Base-by-base conservation (phyloP, 2,113 vertebrate genomes). In the Trogon surrucura region DNA sequence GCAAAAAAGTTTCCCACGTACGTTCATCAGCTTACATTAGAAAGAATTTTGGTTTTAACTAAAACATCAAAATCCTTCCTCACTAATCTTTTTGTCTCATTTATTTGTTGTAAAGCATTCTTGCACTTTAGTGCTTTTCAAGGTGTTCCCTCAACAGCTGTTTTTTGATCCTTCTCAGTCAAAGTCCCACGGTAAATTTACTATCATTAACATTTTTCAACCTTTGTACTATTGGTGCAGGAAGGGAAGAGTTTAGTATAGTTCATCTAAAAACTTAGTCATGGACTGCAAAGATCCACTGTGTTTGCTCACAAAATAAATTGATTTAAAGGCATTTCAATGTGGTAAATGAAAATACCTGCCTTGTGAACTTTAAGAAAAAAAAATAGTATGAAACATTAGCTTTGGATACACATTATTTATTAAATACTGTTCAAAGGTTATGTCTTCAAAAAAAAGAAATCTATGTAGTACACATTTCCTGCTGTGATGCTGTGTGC, bases 351-450 rank as follows among this genome's bases (percentile, higher is more conserved):
- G 13, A 91, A 92, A 53, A 47, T 32, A 89, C 4, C 66, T 38
- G 25, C 53, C 23, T 73, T 58, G 45, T 79, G 64, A 92, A 62
- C 62, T 96, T 83, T 62, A 80, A 62, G 51, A 53, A 89, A 93
- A 80, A 80, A 90, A 26, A 21, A 54, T 0, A 11, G 56, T 53
- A 79, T 30, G 47, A 61, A 91, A 83, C 36, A 65, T 69, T n/a
- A 88, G 41, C 47, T 85, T 80, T 61, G 26, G 10, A 32, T 66
- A 72, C 36, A 72, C 36, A 89, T 91, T 82, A 95, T 82, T 95
- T 91, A 96, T 91, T 89, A 91, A 85, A 88, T 38, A 66, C 30
- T 72, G n/a, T 65, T 92, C 77, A 81, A 88, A 88, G 61, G 53
- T 79, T 91, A 45, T 22, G 25, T 41, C 56, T 93, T 86, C 45